Evolutionary conservation across 2,113 vertebrate species (phyloP).

Genomic region (Gallinago media): DNA sequence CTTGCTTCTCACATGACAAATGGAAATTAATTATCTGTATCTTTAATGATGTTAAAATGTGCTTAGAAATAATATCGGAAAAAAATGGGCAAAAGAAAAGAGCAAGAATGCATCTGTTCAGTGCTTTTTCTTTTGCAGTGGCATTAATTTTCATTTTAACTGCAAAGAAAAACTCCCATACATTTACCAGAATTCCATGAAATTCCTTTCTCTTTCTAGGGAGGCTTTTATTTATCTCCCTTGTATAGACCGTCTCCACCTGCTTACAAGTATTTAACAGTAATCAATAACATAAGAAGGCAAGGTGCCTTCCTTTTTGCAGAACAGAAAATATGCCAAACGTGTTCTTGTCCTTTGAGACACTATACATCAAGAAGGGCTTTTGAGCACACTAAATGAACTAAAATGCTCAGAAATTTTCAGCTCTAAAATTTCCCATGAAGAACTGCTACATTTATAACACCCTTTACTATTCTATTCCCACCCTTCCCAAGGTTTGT

Average conservation of each 20-base stretch:
- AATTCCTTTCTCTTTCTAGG: background rate
- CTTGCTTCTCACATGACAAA: slow-evolving; percentile 26
- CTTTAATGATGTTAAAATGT: background rate
- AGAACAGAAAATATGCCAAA: background rate
- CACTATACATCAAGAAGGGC: background rate
- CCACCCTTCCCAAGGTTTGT: background rate
- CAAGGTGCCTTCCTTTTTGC: background rate
- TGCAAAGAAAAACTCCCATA: background rate
- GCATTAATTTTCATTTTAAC: background rate
- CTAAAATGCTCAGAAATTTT: background rate
- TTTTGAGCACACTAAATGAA: background rate
- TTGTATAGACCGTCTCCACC: background rate
- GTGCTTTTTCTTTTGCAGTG: background rate
- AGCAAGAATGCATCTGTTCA: background rate
- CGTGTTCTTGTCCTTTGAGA: background rate
- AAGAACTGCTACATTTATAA: background rate
- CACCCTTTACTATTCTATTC: background rate
- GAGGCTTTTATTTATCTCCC: background rate
- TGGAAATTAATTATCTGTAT: slow-evolving; percentile 38
- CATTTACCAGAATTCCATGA: background rate
- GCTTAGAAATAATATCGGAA: no score
- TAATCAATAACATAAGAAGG: background rate
- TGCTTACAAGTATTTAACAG: background rate
- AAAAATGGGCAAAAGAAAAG: background rate
- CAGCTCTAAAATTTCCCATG: background rate